Evolutionary conservation across 2,797 vertebrate species (phyloP), one percentile per base, ranked within the genome.

Genomic region (Poeciliopsis turneri): DNA sequence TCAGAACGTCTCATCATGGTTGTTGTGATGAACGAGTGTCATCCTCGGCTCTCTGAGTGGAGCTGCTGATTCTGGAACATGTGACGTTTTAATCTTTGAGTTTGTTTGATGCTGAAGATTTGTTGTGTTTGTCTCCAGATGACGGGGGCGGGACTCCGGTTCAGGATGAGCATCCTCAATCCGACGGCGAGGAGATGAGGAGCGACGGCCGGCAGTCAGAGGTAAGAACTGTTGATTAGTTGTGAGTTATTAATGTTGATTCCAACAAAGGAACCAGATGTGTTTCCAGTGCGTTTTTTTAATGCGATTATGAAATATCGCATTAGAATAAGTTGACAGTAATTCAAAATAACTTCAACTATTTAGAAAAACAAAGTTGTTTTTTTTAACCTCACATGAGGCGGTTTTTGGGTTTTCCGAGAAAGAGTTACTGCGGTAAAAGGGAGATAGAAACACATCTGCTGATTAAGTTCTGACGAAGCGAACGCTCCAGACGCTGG

Each of bases 111-210:
- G 3, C 10, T 45, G 0, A 20, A 12, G 3, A 11, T 18, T 0
- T 68, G 12, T 28, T 0, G 9, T 47, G 20, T 69, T 51, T 59
- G 68, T 87, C 39, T 82, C 78, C 88, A 99, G 98, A 99, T 91
- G 98, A 99, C 64, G 98, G 98, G 61, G 98, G 98, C 57, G 97
- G 96, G 68, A 99, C 98, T 77, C 98, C 98, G 3, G 98, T 99
- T 49, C 97, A 97, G 91, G 98, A 99, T 11, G 98, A 99, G 82
- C 96, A 97, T 79, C 96, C 95, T 4, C 97, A 92, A 39, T 98
- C 98, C n/a, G 97, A 97, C 5, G 94, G 86, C 28, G 97, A 98
- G 85, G 96, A 97, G 85, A 82, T 92, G 86, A 96, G 94, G 86
- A 97, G 96, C 36, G 89, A 95, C 90, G 93, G 91, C 0, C 96